Percentiles rank a stretch among this genome's conserved stretches.
These are phyloP conservation scores for Papilio machaon DNA, from an alignment of 1,140 invertebrate genomes.

Conservation along the genomic window DNA sequence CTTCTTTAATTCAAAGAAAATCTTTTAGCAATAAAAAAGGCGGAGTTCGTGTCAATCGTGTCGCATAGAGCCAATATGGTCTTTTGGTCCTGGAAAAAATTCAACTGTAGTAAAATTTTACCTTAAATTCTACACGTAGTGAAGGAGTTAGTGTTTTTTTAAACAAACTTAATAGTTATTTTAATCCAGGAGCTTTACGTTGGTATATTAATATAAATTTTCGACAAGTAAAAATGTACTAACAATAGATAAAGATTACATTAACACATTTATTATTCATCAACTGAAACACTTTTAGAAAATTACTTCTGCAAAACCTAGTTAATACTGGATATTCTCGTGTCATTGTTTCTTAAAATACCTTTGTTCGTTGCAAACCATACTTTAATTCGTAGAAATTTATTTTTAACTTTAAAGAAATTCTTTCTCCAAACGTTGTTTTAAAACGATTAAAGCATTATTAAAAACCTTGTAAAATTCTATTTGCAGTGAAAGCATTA, in stretches of 20 bases:
- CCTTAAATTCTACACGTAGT: too few species aligned
- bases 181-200: too few species aligned
- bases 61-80: too few species aligned
- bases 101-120: too few species aligned
- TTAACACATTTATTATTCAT: not conserved
- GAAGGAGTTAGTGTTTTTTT: too few species aligned
- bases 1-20: constrained; percentile 38
- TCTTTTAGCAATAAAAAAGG: too few species aligned
- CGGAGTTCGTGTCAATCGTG: too few species aligned
- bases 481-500: constrained; percentile 16
- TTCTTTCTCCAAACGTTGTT: constrained; percentile 12
- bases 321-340: not conserved
- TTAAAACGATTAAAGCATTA: constrained; percentile 20
- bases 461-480: not conserved
- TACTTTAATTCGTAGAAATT: constrained; percentile 21
- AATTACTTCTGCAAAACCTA: not conserved
- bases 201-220: too few species aligned
- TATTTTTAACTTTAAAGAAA: not conserved
- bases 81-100: too few species aligned
- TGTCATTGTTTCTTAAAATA: constrained; percentile 7
- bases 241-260: not conserved
- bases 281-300: not conserved
- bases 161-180: too few species aligned
- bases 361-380: constrained; percentile 13
- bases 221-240: too few species aligned